phyloP scores from a whole-genome alignment of 2,888 invertebrate genomes.

The Marronus borbonicus region DNA sequence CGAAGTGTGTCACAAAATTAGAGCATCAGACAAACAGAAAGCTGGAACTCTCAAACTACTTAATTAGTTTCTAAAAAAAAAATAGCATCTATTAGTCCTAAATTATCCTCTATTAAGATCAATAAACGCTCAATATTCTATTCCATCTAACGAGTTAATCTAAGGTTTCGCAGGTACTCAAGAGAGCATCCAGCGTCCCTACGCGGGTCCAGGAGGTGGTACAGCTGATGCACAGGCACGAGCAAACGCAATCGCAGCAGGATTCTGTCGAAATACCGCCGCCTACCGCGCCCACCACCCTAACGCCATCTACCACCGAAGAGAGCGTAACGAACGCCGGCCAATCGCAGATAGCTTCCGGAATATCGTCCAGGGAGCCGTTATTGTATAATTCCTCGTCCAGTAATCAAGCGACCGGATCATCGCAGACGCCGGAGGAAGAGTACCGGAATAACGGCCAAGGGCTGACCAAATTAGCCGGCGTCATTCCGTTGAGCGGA shows the following conservation, averaged over 20 bases:
- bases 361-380: conserved; percentile 75
- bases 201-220: conserved; percentile 72
- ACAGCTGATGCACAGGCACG: conserved; percentile 71
- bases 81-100: no score
- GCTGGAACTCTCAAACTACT: no score
- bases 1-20: no score
- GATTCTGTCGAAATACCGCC: conserved; percentile 71
- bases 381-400: conserved; percentile 74
- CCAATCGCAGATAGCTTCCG: conserved; percentile 59
- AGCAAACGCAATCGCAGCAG: conserved; percentile 77
- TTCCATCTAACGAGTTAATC: conserved; percentile 56
- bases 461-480: conserved; percentile 77
- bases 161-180: conserved; percentile 72
- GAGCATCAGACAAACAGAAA: no score
- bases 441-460: conserved; percentile 73
- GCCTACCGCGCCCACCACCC: conserved; percentile 65
- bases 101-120: not conserved
- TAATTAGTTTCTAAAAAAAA: no score
- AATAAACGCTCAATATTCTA: not conserved
- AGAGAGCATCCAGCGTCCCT: conserved; percentile 83
- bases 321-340: conserved; percentile 69
- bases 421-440: conserved; percentile 69
- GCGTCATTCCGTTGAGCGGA: conserved; percentile 83
- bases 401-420: conserved; percentile 68
- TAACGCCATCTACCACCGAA: conserved; percentile 75